phyloP scores from a whole-genome alignment of 2,797 vertebrate species.

The Dermochelys coriacea region DNA sequence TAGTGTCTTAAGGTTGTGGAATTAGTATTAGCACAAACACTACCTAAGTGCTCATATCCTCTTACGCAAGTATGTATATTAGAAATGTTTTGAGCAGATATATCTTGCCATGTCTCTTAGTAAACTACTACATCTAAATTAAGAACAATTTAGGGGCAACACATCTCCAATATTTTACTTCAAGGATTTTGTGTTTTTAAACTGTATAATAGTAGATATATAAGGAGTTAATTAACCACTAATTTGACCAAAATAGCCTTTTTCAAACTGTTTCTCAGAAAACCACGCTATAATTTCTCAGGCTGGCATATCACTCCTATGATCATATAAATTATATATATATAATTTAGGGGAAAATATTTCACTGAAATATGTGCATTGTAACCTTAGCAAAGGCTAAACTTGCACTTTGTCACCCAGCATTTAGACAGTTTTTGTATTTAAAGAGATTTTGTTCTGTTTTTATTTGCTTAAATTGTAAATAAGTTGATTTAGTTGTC shows the following conservation, averaged over 20 bases:
- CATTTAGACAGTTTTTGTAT: background rate
- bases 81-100: background rate
- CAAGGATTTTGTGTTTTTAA: background rate
- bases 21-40: background rate
- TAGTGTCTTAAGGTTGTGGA: background rate
- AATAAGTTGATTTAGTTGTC: background rate
- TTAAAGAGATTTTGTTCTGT: background rate
- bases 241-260: background rate
- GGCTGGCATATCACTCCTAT: fast-evolving
- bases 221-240: background rate
- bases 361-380: background rate
- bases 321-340: fast-evolving
- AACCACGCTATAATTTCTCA: background rate
- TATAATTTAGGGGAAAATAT: background rate
- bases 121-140: background rate
- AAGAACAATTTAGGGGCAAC: background rate
- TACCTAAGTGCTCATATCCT: background rate
- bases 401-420: background rate
- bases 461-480: background rate
- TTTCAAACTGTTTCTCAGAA: background rate
- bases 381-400: background rate
- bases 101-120: background rate
- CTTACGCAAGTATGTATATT: background rate
- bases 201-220: background rate
- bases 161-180: background rate